Evolutionary conservation across 2,797 vertebrate species (phyloP), one percentile per base, ranked within the genome.

Genomic region (Takifugu rubripes): DNA sequence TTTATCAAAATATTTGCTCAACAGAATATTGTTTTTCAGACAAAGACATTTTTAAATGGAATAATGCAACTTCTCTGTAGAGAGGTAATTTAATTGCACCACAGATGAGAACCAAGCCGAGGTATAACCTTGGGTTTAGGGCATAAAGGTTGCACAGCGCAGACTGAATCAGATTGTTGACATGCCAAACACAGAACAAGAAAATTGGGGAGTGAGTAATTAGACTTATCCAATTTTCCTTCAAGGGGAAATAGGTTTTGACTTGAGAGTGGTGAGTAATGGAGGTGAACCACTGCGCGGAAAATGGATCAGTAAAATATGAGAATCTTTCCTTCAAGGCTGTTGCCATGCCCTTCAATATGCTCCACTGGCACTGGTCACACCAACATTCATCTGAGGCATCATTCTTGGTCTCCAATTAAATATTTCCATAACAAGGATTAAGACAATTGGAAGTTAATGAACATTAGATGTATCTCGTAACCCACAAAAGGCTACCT

Each of bases 301-400:
- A 87, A 81, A 84, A 69, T 60, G 74, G 79, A 85, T 84, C 82
- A 77, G 76, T 77, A 60, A 72, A 79, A 78, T 63, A 84, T 80
- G 70, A 78, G 72, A 75, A 75, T 75, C 75, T 83, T 84, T 83
- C 67, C 77, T 80, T 60, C 72, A 25, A 59, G 56, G 59, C 56
- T 25, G 67, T 69, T 77, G 75, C 78, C 78, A 68, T 84, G 55
- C 27, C 0, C 59, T 71, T 74, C 64, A 74, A 56, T 64, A 69
- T 72, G 64, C 54, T 54, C 1, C 10, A 29, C 17, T 84, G 83
- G 83, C 79, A 64, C 54, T 3, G 52, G 5, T 77, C 66, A 68
- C 63, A 82, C 70, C 71, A 83, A 83, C 74, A 82, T 81, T 79
- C 83, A 75, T 72, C 64, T 77, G 75, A 42, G 48, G 77, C 67